Percentiles rank a stretch among this genome's conserved stretches.
Conservation (phyloP, 1,140 invertebrate genomes). For the Drosophila leontia region DNA sequence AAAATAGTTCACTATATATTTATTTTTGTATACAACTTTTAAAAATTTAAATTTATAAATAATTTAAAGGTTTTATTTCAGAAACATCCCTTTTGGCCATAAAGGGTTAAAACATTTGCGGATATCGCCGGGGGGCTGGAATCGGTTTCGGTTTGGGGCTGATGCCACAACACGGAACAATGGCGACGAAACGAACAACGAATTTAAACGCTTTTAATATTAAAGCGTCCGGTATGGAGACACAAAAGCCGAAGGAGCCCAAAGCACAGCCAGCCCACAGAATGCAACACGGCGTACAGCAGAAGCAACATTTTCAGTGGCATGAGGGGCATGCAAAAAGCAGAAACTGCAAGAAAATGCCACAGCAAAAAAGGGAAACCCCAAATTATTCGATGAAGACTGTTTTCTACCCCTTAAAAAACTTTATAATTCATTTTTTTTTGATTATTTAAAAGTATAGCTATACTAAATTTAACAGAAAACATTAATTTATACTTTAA, state of each 20-base stretch:
- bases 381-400: background rate
- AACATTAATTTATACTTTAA: too few species aligned
- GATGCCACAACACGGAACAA: slow-evolving; percentile 56
- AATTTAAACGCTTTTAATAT: slow-evolving; percentile 81
- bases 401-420: background rate
- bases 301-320: slow-evolving; percentile 40
- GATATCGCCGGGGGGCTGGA: slow-evolving; percentile 3
- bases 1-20: background rate
- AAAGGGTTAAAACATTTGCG: slow-evolving; percentile 13
- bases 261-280: slow-evolving; percentile 37
- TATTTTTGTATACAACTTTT: background rate
- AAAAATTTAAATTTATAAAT: background rate
- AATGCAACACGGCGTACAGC: slow-evolving; percentile 70
- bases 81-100: too few species aligned
- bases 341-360: slow-evolving; percentile 56
- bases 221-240: slow-evolving; percentile 68
- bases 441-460: too few species aligned
- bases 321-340: slow-evolving; percentile 64
- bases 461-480: too few species aligned
- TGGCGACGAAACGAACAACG: slow-evolving; percentile 70
- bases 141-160: slow-evolving; percentile 6
- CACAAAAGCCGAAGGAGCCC: slow-evolving; percentile 36
- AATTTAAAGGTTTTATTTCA: background rate
- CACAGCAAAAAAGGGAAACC: slow-evolving; percentile 16
- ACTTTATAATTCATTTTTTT: too few species aligned